Conservation (phyloP, 2,888 invertebrate species). For the Scaeva pyrastri region DNA sequence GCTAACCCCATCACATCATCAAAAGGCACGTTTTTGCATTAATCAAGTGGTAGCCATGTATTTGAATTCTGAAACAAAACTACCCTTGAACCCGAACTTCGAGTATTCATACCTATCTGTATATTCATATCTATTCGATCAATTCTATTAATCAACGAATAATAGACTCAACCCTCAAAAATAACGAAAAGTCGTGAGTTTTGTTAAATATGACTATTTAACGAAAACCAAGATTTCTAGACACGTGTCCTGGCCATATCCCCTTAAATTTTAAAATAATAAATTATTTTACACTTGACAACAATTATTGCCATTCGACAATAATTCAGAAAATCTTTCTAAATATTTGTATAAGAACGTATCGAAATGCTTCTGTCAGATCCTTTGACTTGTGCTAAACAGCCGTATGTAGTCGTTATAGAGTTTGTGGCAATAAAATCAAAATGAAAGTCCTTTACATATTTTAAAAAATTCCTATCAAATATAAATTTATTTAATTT, state of each 20-base stretch:
- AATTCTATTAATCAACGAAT: not conserved
- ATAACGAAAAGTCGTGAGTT: constrained; percentile 37
- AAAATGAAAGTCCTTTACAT: not conserved
- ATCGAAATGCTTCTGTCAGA: not conserved
- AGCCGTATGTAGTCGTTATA: not conserved
- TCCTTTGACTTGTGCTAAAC: constrained; percentile 1
- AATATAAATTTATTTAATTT: constrained; percentile 50
- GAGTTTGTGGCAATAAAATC: not conserved
- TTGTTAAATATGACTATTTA: constrained; percentile 59
- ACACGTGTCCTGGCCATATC: constrained; percentile 46
- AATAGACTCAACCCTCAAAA: not conserved
- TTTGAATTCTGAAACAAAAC: no score
- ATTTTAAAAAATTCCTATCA: constrained; percentile 23
- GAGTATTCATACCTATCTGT: no score
- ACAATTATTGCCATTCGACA: not conserved
- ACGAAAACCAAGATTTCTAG: constrained; percentile 1
- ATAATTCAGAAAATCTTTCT: not conserved
- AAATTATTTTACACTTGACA: not conserved
- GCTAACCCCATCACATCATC: no score
- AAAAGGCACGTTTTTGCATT: no score
- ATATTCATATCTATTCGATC: not conserved
- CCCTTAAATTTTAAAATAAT: constrained; percentile 20
- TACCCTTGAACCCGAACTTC: no score
- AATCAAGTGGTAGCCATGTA: no score
- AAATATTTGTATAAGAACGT: constrained; percentile 8